These are phyloP conservation scores for Diogma glabrata DNA, from an alignment of 2,888 invertebrate species.

Conservation along the genomic window DNA sequence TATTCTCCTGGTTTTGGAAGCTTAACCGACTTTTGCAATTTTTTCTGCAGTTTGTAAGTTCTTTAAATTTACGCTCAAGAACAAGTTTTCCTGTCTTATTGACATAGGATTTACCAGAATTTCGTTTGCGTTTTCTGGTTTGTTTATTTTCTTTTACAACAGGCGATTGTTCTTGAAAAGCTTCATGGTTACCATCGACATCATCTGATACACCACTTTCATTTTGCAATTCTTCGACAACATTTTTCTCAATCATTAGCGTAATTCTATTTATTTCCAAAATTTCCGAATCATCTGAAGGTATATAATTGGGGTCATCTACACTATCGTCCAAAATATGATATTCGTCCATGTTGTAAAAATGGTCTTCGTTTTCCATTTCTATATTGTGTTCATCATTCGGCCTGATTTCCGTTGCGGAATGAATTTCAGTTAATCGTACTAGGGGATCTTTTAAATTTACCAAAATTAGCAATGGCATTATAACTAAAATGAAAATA, in stretches of 20 bases:
- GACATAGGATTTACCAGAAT: not conserved
- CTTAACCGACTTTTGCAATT: not conserved
- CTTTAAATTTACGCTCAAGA: not conserved
- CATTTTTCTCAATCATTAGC: not conserved
- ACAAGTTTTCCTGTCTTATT: not conserved
- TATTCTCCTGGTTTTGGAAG: not conserved
- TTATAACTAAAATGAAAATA: not conserved
- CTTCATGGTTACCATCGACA: slow-evolving; percentile 2
- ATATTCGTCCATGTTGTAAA: not conserved
- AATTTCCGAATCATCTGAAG: not conserved
- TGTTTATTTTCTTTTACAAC: not conserved
- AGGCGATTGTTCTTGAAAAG: slow-evolving; percentile 1
- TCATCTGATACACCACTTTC: slow-evolving; percentile 3
- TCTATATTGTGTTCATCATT: not conserved
- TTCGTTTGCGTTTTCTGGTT: not conserved
- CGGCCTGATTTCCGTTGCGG: not conserved
- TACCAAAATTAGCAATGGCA: not conserved
- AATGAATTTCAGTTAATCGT: slow-evolving; percentile 2
- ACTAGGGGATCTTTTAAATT: slow-evolving; percentile 1
- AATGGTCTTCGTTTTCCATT: not conserved
- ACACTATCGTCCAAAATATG: not conserved
- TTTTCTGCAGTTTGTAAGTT: not conserved
- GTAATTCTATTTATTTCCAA: not conserved
- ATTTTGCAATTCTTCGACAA: not conserved
- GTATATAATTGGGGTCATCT: not conserved